Conservation (phyloP, 2,888 invertebrate genomes). For the Gisinianus flammeolus region DNA sequence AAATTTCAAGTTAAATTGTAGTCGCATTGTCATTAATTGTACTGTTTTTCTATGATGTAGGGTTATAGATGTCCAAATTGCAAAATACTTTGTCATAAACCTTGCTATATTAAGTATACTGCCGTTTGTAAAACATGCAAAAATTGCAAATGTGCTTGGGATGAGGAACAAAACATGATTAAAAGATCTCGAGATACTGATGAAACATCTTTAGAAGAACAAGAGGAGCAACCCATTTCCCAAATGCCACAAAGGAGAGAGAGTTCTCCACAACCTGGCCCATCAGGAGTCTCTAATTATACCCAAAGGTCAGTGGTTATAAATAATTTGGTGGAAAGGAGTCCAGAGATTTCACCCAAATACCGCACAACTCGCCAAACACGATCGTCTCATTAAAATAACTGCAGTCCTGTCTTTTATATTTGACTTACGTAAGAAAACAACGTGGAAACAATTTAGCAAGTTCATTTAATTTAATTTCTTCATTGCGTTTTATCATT, state of each 20-base stretch:
- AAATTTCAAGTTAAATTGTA: background rate
- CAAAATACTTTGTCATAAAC: conserved; percentile 29
- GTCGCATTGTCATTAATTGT: background rate
- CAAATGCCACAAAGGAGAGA: background rate
- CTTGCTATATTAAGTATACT: conserved; percentile 27
- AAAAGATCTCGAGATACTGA: conserved; percentile 1
- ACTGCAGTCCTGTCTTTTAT: too few species aligned
- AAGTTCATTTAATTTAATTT: too few species aligned
- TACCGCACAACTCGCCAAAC: background rate
- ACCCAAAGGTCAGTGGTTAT: background rate
- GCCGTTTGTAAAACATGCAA: conserved; percentile 12
- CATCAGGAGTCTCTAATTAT: background rate
- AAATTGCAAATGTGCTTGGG: conserved; percentile 9
- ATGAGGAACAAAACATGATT: conserved; percentile 18
- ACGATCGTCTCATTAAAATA: background rate
- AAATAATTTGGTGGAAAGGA: too few species aligned
- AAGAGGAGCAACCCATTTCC: background rate
- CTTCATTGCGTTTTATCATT: too few species aligned
- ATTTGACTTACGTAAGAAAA: too few species aligned
- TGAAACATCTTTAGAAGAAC: background rate
- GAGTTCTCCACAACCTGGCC: background rate
- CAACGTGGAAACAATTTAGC: too few species aligned
- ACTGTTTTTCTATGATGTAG: conserved; percentile 15
- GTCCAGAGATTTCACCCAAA: too few species aligned
- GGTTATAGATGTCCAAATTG: conserved; percentile 38